Evolutionary conservation across 2,888 invertebrate species (phyloP), one percentile per base, ranked within the genome.

Genomic region (Agelastica alni): DNA sequence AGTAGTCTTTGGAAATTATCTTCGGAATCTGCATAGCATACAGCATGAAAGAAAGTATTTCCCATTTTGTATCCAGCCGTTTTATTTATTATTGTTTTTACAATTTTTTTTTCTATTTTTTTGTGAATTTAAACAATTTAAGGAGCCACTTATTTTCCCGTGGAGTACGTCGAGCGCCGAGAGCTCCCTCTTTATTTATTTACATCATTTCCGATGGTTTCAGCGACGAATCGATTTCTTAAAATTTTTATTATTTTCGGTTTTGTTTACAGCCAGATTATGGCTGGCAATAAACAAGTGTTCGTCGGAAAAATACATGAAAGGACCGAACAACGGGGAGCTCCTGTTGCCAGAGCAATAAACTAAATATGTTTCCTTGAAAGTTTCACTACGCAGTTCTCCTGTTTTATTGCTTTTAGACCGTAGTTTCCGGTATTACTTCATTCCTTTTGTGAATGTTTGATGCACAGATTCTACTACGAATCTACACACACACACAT

Each of bases 201-300:
- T 59, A 64, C 62, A 62, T 56, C n/a, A n/a, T 56, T 53, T 54
- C 57, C 61, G 56, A 59, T 57, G 56, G 55, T 59, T 57, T 58
- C 46, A 58, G 60, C 57, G 46, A 58, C 57, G 59, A 61, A 64
- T 64, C 64, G 64, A 64, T 64, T 53, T 57, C 61, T 62, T 61
- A 57, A 61, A 62, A 60, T 57, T 62, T 64, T 64, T 61, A 64
- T 62, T 62, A 62, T 61, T 63, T 57, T 58, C 54, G 49, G 53
- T 56, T 51, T 51, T 55, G 48, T 59, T 58, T 58, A 59, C 47
- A 31, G 53, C 58, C 51, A 52, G 59, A 57, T 58, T 60, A 60
- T 52, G 32, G 52, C 47, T 44, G 31, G 59, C 26, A 54, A 60
- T 62, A 59, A 62, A 62, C 59, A 59, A 60, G 58, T 59, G 59